Base-by-base conservation (phyloP, 2,888 invertebrate genomes). In the Scrobipalpa costella region DNA sequence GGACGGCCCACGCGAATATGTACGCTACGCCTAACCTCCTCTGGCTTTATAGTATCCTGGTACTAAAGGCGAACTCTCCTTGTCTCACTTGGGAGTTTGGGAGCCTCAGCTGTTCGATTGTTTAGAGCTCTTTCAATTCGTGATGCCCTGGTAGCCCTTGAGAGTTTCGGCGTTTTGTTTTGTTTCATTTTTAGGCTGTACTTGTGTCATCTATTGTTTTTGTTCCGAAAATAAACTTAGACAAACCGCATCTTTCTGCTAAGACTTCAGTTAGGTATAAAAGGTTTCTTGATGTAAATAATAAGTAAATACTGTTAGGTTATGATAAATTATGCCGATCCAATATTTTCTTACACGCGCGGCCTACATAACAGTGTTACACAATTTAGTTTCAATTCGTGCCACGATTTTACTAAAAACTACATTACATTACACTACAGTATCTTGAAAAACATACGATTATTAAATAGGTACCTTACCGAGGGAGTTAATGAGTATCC, bases 1-100 rank as follows among this genome's bases (percentile, higher is more conserved):
- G 81, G 80, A 74, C 85, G 83, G 84, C 88, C 88, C 86, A 89
- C 90, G 89, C 90, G 87, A 90, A 90, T 88, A 88, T 86, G 78
- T 81, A 85, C 84, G 82, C 83, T 85, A 81, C 83, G 78, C 74
- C 83, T 79, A 84, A 88, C 83, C 86, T 88, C 86, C 80, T 79
- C 81, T 69, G 78, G 74, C 76, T 80, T 76, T 85, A 83, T 87
- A 76, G 74, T 73, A 75, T 76, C 88, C 87, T 89, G 84, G 87
- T 90, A 87, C 83, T 82, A 15, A n/a, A 17, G 15, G 27, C 60
- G 21, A 79, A 73, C 65, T 69, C 63, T 60, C 59, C 52, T 61
- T 38, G 52, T 61, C 61, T 52, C 61, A 38, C 40, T 52, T 61
- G 59, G 47, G 27, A 47, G 44, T 60, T 52, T 61, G 59, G 47